Percentiles rank a stretch among this genome's conserved stretches.
Conservation (phyloP, 2,888 invertebrate genomes). For the Empis livida region DNA sequence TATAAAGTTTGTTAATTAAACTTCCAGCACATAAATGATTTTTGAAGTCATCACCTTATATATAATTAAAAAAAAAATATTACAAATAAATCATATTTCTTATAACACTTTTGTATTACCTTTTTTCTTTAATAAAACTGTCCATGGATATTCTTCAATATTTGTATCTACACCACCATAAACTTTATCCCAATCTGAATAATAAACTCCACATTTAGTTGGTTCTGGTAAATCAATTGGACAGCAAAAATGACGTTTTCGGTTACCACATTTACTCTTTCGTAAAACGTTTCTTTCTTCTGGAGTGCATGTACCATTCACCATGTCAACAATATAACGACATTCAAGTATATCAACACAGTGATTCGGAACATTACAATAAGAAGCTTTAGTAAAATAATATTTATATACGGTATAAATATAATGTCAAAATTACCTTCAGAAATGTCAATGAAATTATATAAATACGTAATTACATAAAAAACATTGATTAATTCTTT, state of each 20-base stretch:
- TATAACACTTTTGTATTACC: not conserved
- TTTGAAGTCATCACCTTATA: not conserved
- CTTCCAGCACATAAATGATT: constrained; percentile 26
- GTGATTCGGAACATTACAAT: too few species aligned
- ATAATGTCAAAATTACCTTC: too few species aligned
- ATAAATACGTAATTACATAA: too few species aligned
- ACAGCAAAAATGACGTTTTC: not conserved
- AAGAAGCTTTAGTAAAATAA: not conserved
- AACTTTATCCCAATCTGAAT: constrained; percentile 33
- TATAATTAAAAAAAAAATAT: not conserved
- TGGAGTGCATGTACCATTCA: not conserved
- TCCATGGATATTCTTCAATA: constrained; percentile 44
- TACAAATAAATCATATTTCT: not conserved
- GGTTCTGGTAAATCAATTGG: not conserved
- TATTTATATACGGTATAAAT: not conserved
- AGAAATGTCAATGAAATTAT: too few species aligned
- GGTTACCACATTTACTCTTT: not conserved
- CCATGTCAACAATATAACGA: not conserved
- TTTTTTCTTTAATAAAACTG: constrained; percentile 33
- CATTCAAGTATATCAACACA: too few species aligned
- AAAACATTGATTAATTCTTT: too few species aligned
- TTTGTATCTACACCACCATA: constrained; percentile 32
- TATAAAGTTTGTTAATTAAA: constrained; percentile 38
- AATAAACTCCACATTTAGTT: not conserved
- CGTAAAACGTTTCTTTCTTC: too few species aligned